Conservation (phyloP, 2,113 vertebrate genomes). For the Clupea harengus region DNA sequence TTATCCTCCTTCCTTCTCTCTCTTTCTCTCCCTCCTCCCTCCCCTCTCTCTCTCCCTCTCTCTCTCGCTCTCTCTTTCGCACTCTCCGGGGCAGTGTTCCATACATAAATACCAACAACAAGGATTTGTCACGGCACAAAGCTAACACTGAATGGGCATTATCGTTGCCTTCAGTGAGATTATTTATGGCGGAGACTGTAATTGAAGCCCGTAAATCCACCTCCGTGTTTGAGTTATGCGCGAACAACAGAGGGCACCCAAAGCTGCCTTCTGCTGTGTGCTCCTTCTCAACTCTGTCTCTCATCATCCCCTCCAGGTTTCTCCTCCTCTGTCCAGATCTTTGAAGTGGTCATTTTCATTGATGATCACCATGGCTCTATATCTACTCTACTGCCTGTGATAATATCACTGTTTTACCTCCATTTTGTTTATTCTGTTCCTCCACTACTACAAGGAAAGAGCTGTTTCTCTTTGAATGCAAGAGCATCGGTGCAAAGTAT, state of each 20-base stretch:
- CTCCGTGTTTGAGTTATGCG: constrained; percentile 48
- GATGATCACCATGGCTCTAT: not conserved
- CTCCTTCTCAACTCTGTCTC: constrained; percentile 49
- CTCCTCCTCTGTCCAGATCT: not conserved
- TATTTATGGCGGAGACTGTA: constrained; percentile 51
- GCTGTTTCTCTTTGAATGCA: not conserved
- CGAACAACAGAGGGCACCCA: constrained; percentile 46
- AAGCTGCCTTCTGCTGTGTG: constrained; percentile 24
- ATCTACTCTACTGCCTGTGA: not conserved
- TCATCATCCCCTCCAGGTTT: constrained; percentile 51
- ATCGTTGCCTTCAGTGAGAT: constrained; percentile 54
- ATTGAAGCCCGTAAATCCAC: constrained; percentile 54
- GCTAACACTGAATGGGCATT: constrained; percentile 59
- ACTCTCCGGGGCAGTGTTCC: constrained; percentile 45
- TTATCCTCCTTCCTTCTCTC: not conserved
- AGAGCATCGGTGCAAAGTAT: not conserved
- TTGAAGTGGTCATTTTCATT: not conserved
- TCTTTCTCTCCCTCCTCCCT: not conserved
- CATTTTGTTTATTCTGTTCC: not conserved
- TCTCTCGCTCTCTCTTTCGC: constrained; percentile 15
- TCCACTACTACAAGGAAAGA: not conserved
- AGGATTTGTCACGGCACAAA: constrained; percentile 63
- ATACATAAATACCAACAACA: constrained; percentile 61
- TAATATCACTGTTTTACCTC: not conserved
- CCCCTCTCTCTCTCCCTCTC: constrained; percentile 18